Evolutionary conservation across 1,140 invertebrate genomes (phyloP).

Genomic region (Euschistus heros): DNA sequence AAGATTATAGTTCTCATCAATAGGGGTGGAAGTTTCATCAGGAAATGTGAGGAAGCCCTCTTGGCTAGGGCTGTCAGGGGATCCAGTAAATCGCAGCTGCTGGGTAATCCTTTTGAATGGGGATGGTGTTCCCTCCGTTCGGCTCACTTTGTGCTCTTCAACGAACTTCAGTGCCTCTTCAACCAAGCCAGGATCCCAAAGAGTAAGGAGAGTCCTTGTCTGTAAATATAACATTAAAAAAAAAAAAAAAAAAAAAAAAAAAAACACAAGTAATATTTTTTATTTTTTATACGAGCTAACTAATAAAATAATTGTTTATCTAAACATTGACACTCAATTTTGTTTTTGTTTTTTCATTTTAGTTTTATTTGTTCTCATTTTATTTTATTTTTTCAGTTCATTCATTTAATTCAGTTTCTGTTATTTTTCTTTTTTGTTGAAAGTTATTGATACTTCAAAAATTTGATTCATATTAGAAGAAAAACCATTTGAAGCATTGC

Average conservation of each 20-base stretch:
- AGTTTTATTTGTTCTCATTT: no score
- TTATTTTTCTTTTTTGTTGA: no score
- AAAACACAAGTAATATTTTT: no score
- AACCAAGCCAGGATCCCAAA: conserved; percentile 72
- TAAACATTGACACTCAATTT: no score
- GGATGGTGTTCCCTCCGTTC: conserved; percentile 34
- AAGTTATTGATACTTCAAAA: no score
- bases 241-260: neutral
- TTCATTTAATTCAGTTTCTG: no score
- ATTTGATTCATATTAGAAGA: no score
- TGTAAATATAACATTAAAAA: conserved; percentile 29
- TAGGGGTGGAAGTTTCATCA: neutral
- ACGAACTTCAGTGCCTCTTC: conserved; percentile 74
- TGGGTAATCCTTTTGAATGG: conserved; percentile 66
- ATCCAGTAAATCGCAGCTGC: conserved; percentile 54
- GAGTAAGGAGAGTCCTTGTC: conserved; percentile 61
- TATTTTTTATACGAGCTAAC: no score
- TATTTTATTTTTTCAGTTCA: no score
- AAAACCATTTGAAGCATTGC: no score
- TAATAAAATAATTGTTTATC: no score
- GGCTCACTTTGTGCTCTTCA: conserved; percentile 50
- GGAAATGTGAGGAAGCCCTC: neutral
- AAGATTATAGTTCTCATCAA: conserved; percentile 12
- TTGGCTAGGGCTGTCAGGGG: conserved; percentile 45
- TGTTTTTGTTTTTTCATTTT: no score